Percentiles rank a stretch among this genome's conserved stretches.
Evolutionary conservation across 64 coral and sea anemone species (phyloP).

Genomic region (Catalaphyllia jardinei): DNA sequence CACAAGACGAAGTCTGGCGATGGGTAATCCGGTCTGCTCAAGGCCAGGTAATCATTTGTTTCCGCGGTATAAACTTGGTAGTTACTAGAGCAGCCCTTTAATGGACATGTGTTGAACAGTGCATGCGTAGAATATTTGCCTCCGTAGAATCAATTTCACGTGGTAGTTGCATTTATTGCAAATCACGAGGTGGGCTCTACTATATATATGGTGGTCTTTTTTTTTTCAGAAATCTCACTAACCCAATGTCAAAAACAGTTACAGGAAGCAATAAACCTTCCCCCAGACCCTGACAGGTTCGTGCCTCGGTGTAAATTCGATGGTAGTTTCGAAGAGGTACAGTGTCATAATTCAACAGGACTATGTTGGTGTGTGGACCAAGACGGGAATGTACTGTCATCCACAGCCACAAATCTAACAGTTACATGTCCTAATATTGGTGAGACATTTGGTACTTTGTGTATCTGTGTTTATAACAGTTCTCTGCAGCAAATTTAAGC

Average conservation of each 20-base stretch:
- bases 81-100: not conserved
- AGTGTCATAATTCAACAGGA: slow-evolving; percentile 71
- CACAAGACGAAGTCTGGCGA: slow-evolving; percentile 53
- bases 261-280: slow-evolving; percentile 20
- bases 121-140: no score
- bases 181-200: no score
- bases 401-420: slow-evolving; percentile 10
- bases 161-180: no score
- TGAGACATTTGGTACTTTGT: not conserved
- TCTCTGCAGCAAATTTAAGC: no score
- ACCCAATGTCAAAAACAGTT: slow-evolving; percentile 67
- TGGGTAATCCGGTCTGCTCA: slow-evolving; percentile 68
- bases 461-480: not conserved
- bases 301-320: slow-evolving; percentile 68
- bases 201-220: not conserved
- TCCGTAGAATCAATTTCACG: no score
- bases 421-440: slow-evolving; percentile 22
- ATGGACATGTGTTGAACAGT: no score
- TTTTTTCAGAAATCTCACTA: not conserved
- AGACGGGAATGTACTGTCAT: slow-evolving; percentile 21
- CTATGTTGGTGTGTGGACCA: slow-evolving; percentile 80
- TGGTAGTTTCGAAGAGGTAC: slow-evolving; percentile 64
- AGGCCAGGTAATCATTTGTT: not conserved
- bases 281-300: slow-evolving; percentile 40
- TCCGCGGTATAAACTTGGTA: not conserved